Conservation (phyloP, 2,888 invertebrate species). For the Cheilosia variabilis region DNA sequence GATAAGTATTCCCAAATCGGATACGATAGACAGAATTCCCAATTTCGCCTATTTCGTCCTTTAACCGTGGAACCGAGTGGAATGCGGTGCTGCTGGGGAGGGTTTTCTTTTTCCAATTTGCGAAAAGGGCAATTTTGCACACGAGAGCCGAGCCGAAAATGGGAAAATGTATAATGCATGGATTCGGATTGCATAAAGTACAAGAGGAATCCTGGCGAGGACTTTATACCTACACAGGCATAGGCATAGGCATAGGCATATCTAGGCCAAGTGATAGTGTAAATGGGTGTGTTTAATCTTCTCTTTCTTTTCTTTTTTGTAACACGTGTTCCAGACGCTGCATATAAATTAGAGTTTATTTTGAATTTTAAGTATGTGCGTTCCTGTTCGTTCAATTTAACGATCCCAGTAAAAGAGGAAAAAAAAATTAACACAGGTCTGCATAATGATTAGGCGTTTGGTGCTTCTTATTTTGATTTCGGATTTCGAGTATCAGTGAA, state of each 20-base stretch:
- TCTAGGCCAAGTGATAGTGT: background rate
- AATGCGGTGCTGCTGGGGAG: background rate
- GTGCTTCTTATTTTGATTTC: too few relatives aligned
- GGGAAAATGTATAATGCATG: slow-evolving; percentile 72
- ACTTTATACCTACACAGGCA: background rate
- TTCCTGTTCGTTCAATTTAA: slow-evolving; percentile 50
- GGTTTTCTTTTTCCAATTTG: slow-evolving; percentile 64
- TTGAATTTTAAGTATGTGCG: slow-evolving; percentile 65
- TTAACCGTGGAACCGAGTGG: background rate
- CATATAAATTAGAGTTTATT: slow-evolving; percentile 74
- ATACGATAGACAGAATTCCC: slow-evolving; percentile 55
- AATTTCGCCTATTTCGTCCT: slow-evolving; percentile 57
- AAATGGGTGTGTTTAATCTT: slow-evolving; percentile 2
- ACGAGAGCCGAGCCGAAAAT: slow-evolving; percentile 57
- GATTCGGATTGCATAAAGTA: slow-evolving; percentile 62
- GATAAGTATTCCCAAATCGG: slow-evolving; percentile 72
- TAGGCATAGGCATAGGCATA: background rate
- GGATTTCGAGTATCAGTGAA: too few relatives aligned
- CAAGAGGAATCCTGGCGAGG: background rate
- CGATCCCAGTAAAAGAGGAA: slow-evolving; percentile 35
- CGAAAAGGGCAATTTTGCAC: slow-evolving; percentile 64
- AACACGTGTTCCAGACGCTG: slow-evolving; percentile 66
- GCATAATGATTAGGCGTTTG: slow-evolving; percentile 26
- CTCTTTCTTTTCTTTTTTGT: slow-evolving; percentile 7
- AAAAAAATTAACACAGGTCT: slow-evolving; percentile 3